Base-by-base conservation (phyloP, 2,888 invertebrate species). In the Pterostichus madidus region DNA sequence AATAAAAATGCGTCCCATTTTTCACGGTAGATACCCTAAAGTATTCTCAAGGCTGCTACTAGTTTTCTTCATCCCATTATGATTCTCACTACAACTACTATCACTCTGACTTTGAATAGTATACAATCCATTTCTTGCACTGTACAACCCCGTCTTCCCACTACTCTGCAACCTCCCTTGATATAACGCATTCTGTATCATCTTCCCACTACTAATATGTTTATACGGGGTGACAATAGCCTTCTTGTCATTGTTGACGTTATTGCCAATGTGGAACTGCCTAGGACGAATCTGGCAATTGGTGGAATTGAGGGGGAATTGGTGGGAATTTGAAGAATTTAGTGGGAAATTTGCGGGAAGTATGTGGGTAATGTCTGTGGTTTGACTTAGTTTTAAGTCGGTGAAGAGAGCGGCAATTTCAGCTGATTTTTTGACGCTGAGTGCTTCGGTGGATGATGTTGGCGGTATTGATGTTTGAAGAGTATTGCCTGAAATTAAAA, bases 341-440 rank as follows among this genome's bases (percentile, higher is more conserved):
- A 85, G 73, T 73, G 87, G 86, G 31, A 85, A 85, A 53, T 86
- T 86, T 5, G 84, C 84, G 0, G 88, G 87, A 1, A 87, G 89
- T 32, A 92, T 85, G 76, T 91, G 92, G 82, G 91, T 91, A 52
- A 94, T 93, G 88, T 94, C 94, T 0, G 94, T 94, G 11, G 94
- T 92, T 89, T 94, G 94, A 32, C 93, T 94, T 0, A 94, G 91
- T 49, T 94, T 93, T 61, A 94, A 93, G 87, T 96, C 95, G 0
- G 95, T 95, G 88, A 97, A 97, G 35, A 97, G 90, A 0, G 96
- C 97, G 0, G 96, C 97, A 86, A 97, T 96, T 89, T 97, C 97
- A 0, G 96, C 96, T 2, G 96, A 95, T 88, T 97, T 97, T 89
- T 97, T 97, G 35, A 96, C 96, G 79, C 96, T 96, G 0, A 96